Evolutionary conservation across 2,113 vertebrate genomes (phyloP).

Genomic region (Cochlearius cochlearius): DNA sequence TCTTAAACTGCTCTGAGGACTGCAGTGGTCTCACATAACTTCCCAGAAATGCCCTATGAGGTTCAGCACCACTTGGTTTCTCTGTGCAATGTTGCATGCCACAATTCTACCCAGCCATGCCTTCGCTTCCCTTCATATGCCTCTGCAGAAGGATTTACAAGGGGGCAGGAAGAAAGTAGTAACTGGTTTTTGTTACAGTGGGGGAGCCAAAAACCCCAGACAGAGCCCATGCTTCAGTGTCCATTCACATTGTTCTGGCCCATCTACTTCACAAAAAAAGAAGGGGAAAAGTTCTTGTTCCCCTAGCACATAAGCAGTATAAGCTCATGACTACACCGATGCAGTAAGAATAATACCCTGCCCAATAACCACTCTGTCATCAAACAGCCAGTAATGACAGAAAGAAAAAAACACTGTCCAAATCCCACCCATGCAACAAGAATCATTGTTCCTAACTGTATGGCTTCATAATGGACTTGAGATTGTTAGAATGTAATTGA

Average conservation of each 20-base stretch:
- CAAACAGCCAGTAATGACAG: conserved; percentile 9
- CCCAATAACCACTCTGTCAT: neutral
- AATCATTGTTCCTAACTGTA: conserved; percentile 10
- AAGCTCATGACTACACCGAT: neutral
- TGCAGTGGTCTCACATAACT: neutral
- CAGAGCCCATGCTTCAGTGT: neutral
- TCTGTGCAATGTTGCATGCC: neutral
- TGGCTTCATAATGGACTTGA: neutral
- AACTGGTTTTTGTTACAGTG: neutral
- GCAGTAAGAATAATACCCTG: neutral
- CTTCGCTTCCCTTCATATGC: neutral
- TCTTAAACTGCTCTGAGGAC: neutral
- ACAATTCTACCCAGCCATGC: neutral
- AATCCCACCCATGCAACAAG: neutral
- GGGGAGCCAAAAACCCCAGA: neutral
- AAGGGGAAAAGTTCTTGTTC: neutral
- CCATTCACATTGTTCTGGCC: neutral
- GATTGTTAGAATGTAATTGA: conserved; percentile 15
- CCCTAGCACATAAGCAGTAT: neutral
- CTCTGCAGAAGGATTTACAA: neutral
- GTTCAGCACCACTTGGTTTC: neutral
- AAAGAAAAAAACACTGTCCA: neutral
- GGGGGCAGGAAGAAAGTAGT: neutral
- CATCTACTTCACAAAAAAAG: neutral
- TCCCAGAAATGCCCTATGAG: neutral